phyloP scores from a whole-genome alignment of 2,797 vertebrate genomes.

The Sparus aurata region DNA sequence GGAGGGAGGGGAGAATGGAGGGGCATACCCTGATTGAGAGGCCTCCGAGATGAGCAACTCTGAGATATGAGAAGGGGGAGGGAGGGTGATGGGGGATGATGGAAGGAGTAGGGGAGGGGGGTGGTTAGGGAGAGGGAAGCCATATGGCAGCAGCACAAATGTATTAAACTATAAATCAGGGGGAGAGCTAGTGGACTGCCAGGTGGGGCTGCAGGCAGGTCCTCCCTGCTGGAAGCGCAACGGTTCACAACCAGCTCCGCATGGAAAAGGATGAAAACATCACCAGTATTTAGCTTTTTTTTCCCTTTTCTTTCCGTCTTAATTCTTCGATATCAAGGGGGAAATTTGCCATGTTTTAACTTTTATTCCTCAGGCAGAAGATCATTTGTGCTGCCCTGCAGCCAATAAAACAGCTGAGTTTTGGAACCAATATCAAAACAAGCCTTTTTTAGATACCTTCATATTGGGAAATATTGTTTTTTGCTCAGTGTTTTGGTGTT shows the following conservation, averaged over 20 bases:
- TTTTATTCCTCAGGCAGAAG: neutral
- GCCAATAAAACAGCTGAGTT: conserved; percentile 5
- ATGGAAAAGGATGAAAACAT: conserved; percentile 29
- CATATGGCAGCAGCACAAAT: conserved; percentile 85
- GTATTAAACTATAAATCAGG: conserved; percentile 86
- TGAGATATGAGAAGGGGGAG: conserved; percentile 69
- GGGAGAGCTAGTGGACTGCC: conserved; percentile 71
- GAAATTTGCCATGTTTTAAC: conserved; percentile 8
- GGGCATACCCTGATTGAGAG: conserved; percentile 76
- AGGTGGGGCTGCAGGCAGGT: conserved; percentile 73
- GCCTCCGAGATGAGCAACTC: conserved; percentile 78
- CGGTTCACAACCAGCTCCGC: conserved; percentile 34
- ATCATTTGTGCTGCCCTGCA: neutral
- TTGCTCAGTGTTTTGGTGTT: neutral
- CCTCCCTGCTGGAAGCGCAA: conserved; percentile 57
- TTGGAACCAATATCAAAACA: conserved; percentile 17
- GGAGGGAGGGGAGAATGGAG: conserved; percentile 43
- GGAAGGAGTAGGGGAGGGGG: conserved; percentile 51
- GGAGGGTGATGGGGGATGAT: conserved; percentile 49
- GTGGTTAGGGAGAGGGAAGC: conserved; percentile 66
- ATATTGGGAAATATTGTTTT: neutral
- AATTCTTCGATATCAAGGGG: neutral
- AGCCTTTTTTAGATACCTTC: neutral
- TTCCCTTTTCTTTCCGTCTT: neutral
- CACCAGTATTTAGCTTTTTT: neutral